Evolutionary conservation across 2,888 invertebrate species (phyloP), one percentile per base, ranked within the genome.

Genomic region (Bombyx huttoni): DNA sequence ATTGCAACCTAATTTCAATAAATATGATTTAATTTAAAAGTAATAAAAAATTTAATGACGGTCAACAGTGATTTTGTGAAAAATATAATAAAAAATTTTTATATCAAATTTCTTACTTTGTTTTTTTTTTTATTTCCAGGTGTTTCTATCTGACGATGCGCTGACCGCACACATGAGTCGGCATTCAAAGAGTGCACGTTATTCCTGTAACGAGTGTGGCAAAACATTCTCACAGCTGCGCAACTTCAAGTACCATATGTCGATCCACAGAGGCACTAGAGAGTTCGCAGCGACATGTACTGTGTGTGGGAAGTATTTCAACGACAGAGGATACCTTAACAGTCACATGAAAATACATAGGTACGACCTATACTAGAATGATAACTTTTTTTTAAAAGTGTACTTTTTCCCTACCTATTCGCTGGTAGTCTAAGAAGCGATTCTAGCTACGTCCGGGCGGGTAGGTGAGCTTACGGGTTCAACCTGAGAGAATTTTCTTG

Each of bases 291-390:
- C 93, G 13, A 91, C 91, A 7, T 88, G 88, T 61, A 68, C 81
- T 1, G 81, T 87, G 1, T 95, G 95, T 70, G 95, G 94, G 34
- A 95, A 95, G 79, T 91, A 92, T 61, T 95, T 95, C 78, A 95
- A 95, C 73, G 95, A 95, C 67, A 91, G 93, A 61, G 95, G 95
- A 45, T 95, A 95, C 72, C 89, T 95, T 9, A 94, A 94, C 78
- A 94, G 94, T 59, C 95, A 95, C 73, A 92, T 95, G 92, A 95
- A 95, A 81, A 95, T 95, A 61, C 95, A 95, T 78, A 91, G 91
- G 86, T 91, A 53, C 33, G 24, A 6, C 8, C 40, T 40, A 40
- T 40, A 40, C 12, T 24, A 24, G 24, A 24, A 24, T 24, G 2
- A 24, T 24, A 24, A 3, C 2, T 24, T 1, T 24, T 24, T 24